These are phyloP conservation scores for Lophotis ruficrista DNA, from an alignment of 2,113 vertebrate species.

Conservation along the genomic window DNA sequence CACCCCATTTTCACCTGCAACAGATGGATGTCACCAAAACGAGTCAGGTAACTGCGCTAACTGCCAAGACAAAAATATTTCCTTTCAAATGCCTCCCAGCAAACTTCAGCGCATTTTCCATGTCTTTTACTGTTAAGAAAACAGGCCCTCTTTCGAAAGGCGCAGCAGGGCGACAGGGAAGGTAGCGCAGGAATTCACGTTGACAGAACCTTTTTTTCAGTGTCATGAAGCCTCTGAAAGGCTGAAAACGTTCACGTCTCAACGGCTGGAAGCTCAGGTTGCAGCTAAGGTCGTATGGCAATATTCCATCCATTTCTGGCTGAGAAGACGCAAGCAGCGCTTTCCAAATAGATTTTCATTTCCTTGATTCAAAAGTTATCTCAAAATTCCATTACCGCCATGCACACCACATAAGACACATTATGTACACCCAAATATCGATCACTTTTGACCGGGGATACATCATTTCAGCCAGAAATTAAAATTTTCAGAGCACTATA, in stretches of 20 bases:
- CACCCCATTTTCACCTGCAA: conserved; percentile 36
- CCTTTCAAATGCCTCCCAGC: conserved; percentile 42
- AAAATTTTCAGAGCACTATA: not conserved
- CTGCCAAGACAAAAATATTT: conserved; percentile 49
- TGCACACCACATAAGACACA: not conserved
- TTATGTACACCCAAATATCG: accelerated
- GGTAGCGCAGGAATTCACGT: not conserved
- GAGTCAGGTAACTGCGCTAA: not conserved
- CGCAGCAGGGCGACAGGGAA: not conserved
- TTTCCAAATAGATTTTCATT: not conserved
- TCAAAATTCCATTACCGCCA: not conserved
- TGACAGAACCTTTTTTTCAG: not conserved
- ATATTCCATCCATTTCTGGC: not conserved
- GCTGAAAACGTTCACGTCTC: not conserved
- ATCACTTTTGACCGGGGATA: not conserved
- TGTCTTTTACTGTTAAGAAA: not conserved
- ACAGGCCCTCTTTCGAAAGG: not conserved
- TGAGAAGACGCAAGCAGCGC: not conserved
- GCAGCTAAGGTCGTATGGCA: not conserved
- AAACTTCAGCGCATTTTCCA: conserved; percentile 7
- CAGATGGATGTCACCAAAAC: conserved; percentile 54
- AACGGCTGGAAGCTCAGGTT: not conserved
- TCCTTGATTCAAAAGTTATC: not conserved
- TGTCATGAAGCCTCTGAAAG: not conserved
- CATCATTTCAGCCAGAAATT: not conserved